Conservation (phyloP, 2,113 vertebrate species). For the Vanacampus margaritifer region DNA sequence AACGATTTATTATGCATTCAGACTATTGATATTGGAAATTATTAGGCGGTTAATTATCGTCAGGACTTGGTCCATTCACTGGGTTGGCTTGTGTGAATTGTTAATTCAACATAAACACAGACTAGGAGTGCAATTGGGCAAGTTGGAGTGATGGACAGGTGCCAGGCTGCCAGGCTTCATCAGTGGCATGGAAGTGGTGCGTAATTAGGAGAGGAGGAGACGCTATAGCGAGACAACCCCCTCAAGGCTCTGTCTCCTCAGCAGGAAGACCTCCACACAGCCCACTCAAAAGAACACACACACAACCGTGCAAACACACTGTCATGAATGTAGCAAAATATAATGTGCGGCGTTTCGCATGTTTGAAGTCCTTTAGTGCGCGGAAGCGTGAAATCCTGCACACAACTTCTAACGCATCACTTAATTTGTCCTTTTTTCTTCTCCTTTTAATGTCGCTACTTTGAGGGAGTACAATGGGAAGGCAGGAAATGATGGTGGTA, state of each 20-base stretch:
- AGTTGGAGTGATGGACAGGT: slow-evolving; percentile 63
- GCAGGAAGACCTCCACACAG: slow-evolving; percentile 35
- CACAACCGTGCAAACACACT: slow-evolving; percentile 35
- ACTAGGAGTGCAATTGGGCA: slow-evolving; percentile 9
- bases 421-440: slow-evolving; percentile 2
- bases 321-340: slow-evolving; percentile 23
- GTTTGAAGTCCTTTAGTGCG: slow-evolving; percentile 24
- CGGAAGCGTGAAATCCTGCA: neutral
- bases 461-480: slow-evolving; percentile 34
- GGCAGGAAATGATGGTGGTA: slow-evolving; percentile 44
- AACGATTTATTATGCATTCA: no score
- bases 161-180: slow-evolving; percentile 70
- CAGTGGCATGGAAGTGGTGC: slow-evolving; percentile 59
- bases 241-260: slow-evolving; percentile 52
- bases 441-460: slow-evolving; percentile 21
- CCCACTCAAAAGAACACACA: slow-evolving; percentile 40
- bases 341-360: slow-evolving; percentile 34
- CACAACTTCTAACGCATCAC: slow-evolving; percentile 11
- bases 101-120: neutral
- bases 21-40: no score
- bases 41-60: neutral
- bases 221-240: slow-evolving; percentile 42
- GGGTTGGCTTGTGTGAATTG: neutral
- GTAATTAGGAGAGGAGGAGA: slow-evolving; percentile 64
- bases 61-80: neutral